Conservation (phyloP, 2,113 vertebrate genomes). For the Taurulus bubalis region DNA sequence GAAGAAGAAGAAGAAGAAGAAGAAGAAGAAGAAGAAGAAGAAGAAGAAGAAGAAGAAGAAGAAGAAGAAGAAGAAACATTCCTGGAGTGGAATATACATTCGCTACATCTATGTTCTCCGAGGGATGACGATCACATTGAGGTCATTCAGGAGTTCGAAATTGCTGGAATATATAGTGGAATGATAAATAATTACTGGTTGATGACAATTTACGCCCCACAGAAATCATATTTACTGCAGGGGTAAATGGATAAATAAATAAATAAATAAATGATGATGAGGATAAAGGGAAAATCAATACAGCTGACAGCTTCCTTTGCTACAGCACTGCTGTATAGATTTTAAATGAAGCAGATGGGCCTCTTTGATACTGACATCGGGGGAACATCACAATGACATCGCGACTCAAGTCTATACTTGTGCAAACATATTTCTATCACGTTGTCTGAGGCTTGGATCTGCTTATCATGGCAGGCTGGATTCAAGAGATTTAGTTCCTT, state of each 20-base stretch:
- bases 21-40: neutral
- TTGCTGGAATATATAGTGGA: neutral
- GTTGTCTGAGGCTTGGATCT: slow-evolving; percentile 34
- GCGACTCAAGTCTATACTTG: slow-evolving; percentile 31
- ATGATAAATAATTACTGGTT: slow-evolving; percentile 15
- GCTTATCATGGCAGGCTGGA: slow-evolving; percentile 54
- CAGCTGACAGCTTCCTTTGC: slow-evolving; percentile 51
- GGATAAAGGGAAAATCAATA: slow-evolving; percentile 74
- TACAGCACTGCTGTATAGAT: slow-evolving; percentile 50
- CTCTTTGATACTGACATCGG: slow-evolving; percentile 39
- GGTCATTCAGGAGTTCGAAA: slow-evolving; percentile 19
- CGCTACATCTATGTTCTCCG: neutral
- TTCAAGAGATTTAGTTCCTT: slow-evolving; percentile 49
- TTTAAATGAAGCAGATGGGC: slow-evolving; percentile 63
- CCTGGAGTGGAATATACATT: neutral
- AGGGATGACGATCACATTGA: slow-evolving; percentile 13
- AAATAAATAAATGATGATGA: slow-evolving; percentile 71
- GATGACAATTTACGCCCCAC: slow-evolving; percentile 11
- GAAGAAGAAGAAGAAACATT: neutral
- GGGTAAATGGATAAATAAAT: slow-evolving; percentile 60
- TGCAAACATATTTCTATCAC: slow-evolving; percentile 50
- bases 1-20: neutral
- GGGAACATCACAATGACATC: slow-evolving; percentile 39
- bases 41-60: neutral
- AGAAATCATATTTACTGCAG: slow-evolving; percentile 44